Evolutionary conservation across 2,113 vertebrate genomes (phyloP).

Genomic region (Saguinus midas): DNA sequence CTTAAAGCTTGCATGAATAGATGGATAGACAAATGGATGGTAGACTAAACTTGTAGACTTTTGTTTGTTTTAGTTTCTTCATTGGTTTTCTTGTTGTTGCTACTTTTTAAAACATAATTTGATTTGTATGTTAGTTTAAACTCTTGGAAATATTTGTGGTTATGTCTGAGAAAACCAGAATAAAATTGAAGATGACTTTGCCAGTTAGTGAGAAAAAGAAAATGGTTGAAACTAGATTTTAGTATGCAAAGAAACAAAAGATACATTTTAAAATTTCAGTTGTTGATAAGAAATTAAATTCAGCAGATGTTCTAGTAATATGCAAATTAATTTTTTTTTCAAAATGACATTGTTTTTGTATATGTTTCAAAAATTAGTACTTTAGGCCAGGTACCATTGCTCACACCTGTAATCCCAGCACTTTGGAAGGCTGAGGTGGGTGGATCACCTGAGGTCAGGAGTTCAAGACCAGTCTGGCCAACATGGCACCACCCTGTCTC

Average conservation of each 20-base stretch:
- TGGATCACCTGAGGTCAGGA: too few relatives aligned
- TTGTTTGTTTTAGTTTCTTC: neutral
- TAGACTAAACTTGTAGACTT: neutral
- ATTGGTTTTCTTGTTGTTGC: neutral
- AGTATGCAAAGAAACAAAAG: neutral
- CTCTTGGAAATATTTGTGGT: neutral
- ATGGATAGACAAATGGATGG: neutral
- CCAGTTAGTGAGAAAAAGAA: neutral
- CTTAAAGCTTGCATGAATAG: neutral
- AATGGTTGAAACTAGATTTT: neutral
- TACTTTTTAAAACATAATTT: neutral
- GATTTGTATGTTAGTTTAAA: neutral
- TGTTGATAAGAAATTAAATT: conserved; percentile 25
- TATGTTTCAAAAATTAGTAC: neutral
- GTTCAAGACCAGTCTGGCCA: too few relatives aligned
- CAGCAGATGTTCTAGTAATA: neutral
- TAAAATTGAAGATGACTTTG: neutral
- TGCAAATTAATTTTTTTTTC: neutral
- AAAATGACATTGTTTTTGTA: neutral
- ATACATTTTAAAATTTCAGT: neutral
- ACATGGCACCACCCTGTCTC: too few relatives aligned
- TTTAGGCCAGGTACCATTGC: neutral
- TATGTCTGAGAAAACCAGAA: neutral
- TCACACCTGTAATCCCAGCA: too few relatives aligned
- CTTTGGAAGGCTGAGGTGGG: too few relatives aligned